Base-by-base conservation (phyloP, 2,888 invertebrate genomes). In the Eristalis arbustorum region DNA sequence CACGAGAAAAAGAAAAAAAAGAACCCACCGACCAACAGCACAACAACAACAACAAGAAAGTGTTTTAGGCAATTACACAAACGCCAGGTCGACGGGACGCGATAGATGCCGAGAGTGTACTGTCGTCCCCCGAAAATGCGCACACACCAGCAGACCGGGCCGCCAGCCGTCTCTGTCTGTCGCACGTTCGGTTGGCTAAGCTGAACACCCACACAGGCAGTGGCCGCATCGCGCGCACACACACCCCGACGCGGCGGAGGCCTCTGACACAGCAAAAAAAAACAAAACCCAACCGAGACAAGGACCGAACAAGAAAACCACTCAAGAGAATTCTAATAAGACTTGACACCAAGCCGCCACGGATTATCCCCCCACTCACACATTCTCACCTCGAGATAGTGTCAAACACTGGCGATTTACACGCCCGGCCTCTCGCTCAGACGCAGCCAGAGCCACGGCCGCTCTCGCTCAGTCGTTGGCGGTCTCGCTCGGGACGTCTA, bases 341-440 rank as follows among this genome's bases (percentile, higher is more conserved):
- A 88, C 78, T 85, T 85, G 81, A 85, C 88, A 85, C 88, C 78
- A 79, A 64, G 87, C 85, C 88, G 80, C 88, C 88, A 89, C 88
- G 89, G 89, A 89, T 89, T 90, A 90, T 90, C 90, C 90, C 90
- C 90, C 89, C 90, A 90, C 90, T 90, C 90, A 88, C 88, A 88
- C 88, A 89, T 88, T 89, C 84, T 81, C 88, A 89, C 88, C 89
- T 89, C 56, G 74, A 42, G 78, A 89, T 88, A 85, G 89, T 88
- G 84, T 88, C 87, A 88, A 83, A 69, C 88, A 88, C 37, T 25
- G 8, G 89, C 88, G 64, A 89, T 88, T 89, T 90, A 88, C 89
- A 88, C 37, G n/a, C n/a, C n/a, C n/a, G n/a, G n/a, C 3, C 8
- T 37, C 13, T 10, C 13, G 11, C 37, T 37, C 37, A 0, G 8